Percentiles rank a stretch among this genome's conserved stretches.
Conservation (phyloP, 2,113 vertebrate genomes). For the Malaclemys terrapin region DNA sequence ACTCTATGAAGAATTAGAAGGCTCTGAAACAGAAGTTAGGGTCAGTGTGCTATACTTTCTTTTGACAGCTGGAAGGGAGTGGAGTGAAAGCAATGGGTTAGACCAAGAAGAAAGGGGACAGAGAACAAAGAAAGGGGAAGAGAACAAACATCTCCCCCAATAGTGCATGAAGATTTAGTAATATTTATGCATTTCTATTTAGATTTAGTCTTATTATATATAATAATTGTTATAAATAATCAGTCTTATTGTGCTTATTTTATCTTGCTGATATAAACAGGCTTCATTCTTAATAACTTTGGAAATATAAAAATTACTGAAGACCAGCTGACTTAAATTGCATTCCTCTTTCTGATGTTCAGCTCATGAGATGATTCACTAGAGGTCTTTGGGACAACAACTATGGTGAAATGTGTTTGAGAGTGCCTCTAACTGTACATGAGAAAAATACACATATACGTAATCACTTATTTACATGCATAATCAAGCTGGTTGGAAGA, state of each 20-base stretch:
- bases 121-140: too few relatives aligned
- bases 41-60: too few relatives aligned
- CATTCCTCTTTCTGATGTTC: neutral
- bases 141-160: neutral
- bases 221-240: neutral
- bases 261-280: neutral
- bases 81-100: too few relatives aligned
- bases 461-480: neutral
- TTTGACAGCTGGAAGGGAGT: too few relatives aligned
- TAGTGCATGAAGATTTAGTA: neutral
- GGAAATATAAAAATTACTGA: neutral
- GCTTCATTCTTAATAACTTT: neutral
- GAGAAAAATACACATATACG: neutral
- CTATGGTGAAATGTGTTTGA: neutral
- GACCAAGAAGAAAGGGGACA: too few relatives aligned
- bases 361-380: neutral
- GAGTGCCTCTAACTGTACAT: neutral
- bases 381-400: neutral
- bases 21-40: too few relatives aligned
- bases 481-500: neutral
- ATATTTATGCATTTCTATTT: neutral
- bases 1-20: too few relatives aligned
- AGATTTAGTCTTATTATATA: neutral
- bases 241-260: neutral
- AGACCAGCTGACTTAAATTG: neutral